phyloP scores from a whole-genome alignment of 2,113 vertebrate species.

The Felis chaus region DNA sequence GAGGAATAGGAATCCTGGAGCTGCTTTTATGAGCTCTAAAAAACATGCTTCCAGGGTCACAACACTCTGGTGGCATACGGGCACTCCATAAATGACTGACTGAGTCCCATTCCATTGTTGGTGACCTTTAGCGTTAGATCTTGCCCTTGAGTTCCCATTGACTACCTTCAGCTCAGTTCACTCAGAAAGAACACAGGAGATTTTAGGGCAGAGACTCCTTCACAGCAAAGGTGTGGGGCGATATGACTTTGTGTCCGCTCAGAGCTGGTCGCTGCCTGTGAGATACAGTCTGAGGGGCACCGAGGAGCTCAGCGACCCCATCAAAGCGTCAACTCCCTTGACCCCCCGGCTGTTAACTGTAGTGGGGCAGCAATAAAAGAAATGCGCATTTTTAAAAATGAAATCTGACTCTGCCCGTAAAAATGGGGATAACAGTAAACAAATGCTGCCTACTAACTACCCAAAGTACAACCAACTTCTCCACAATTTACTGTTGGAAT shows the following conservation, averaged over 20 bases:
- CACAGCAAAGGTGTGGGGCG: not conserved
- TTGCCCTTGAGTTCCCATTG: not conserved
- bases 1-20: not conserved
- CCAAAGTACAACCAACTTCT: not conserved
- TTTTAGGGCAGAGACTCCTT: not conserved
- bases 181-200: not conserved
- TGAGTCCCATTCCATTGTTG: not conserved
- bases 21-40: not conserved
- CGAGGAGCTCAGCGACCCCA: fast-evolving
- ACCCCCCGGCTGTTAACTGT: not conserved
- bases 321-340: not conserved
- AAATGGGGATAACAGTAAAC: not conserved
- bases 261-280: not conserved
- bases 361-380: not conserved
- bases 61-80: not conserved
- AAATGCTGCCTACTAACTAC: not conserved
- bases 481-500: not conserved
- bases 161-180: not conserved
- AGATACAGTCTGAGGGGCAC: not conserved
- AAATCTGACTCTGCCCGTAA: not conserved
- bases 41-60: not conserved
- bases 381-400: not conserved
- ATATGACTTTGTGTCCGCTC: not conserved
- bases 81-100: not conserved
- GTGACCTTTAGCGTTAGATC: not conserved